A percentile compares a stretch with the other conserved stretches of the same genome.
These are phyloP conservation scores for Agrenia bidenticulata DNA, from an alignment of 2,888 invertebrate genomes.

Conservation along the genomic window DNA sequence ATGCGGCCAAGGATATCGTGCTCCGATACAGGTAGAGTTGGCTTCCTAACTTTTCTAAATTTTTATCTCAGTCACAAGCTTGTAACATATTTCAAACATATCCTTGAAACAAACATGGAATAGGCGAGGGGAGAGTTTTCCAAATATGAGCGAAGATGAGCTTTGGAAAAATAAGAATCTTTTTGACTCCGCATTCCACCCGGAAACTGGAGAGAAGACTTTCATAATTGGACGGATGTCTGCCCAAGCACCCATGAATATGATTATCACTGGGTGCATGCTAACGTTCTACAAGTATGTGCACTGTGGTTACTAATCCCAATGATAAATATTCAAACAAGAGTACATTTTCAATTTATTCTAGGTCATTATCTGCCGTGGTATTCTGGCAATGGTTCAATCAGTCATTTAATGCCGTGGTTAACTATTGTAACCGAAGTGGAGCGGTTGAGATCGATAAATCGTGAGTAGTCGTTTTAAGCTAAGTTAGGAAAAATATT, in stretches of 20 bases:
- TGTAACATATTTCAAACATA: constrained; percentile 60
- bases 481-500: too few relatives aligned
- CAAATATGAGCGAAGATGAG: constrained; percentile 69
- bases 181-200: constrained; percentile 97
- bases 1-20: constrained; percentile 59
- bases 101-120: constrained; percentile 72
- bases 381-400: constrained; percentile 99
- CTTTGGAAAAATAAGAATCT: constrained; percentile 89
- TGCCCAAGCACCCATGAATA: constrained; percentile 97
- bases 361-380: constrained; percentile 79
- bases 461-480: constrained; percentile 57
- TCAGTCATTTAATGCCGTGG: constrained; percentile 98
- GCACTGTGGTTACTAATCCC: not conserved
- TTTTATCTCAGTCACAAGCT: not conserved
- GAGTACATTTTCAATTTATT: constrained; percentile 45
- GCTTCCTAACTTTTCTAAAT: not conserved
- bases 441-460: constrained; percentile 71
- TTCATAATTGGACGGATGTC: constrained; percentile 91
- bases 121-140: constrained; percentile 58
- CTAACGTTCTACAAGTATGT: constrained; percentile 86
- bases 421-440: constrained; percentile 96
- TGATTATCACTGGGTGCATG: constrained; percentile 94
- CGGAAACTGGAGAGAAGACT: constrained; percentile 97
- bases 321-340: not conserved
- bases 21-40: constrained; percentile 58